phyloP scores from a whole-genome alignment of 2,888 invertebrate genomes.

The Drosophila paramelanica region DNA sequence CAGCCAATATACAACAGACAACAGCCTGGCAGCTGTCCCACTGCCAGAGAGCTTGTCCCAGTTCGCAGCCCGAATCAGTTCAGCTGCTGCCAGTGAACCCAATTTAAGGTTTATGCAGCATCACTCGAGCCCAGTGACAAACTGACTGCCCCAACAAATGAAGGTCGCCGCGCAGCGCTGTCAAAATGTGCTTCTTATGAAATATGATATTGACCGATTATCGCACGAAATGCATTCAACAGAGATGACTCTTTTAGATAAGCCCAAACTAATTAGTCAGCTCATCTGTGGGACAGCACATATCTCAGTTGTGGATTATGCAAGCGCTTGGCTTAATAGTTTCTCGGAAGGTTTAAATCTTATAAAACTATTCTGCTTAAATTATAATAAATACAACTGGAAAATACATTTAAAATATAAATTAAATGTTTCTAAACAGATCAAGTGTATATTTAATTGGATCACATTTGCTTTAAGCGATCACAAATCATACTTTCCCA shows the following conservation, averaged over 20 bases:
- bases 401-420: too few species aligned
- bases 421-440: too few species aligned
- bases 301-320: slow-evolving; percentile 2
- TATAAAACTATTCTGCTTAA: too few species aligned
- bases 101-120: slow-evolving; percentile 49
- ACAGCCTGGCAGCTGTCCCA: slow-evolving; percentile 35
- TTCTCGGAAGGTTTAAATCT: slow-evolving; percentile 3
- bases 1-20: slow-evolving; percentile 4
- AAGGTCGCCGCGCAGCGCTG: slow-evolving; percentile 38
- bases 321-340: slow-evolving; percentile 13
- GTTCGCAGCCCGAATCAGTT: slow-evolving; percentile 18
- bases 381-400: too few species aligned
- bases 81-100: slow-evolving; percentile 27
- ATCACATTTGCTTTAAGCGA: too few species aligned
- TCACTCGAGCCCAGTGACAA: slow-evolving; percentile 42
- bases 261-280: slow-evolving; percentile 35
- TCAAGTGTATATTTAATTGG: too few species aligned
- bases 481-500: neutral
- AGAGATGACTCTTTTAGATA: slow-evolving; percentile 37
- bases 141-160: slow-evolving; percentile 46
- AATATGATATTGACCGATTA: slow-evolving; percentile 45
- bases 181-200: slow-evolving; percentile 48
- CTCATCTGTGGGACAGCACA: slow-evolving; percentile 10
- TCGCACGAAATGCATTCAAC: slow-evolving; percentile 5
- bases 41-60: slow-evolving; percentile 34